Percentiles rank a stretch among this genome's conserved stretches.
Evolutionary conservation across 2,113 vertebrate genomes (phyloP).

Genomic region (Aleadryas rufinucha): DNA sequence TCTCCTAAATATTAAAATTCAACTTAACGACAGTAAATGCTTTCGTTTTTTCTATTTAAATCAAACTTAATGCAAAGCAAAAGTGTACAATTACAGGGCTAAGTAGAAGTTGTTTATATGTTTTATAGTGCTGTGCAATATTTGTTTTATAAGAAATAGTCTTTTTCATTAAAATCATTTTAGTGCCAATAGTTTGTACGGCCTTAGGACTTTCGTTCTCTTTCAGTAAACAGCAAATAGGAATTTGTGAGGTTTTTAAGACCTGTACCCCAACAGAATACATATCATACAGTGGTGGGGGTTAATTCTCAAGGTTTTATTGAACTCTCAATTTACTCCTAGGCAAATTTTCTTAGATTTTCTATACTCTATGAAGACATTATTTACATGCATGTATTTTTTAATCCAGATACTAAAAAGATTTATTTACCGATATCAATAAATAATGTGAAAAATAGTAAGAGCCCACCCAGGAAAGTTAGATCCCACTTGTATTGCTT

Average conservation of each 20-base stretch:
- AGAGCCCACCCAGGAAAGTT: not conserved
- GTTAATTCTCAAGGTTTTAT: not conserved
- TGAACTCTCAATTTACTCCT: not conserved
- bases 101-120: not conserved
- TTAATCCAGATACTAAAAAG: not conserved
- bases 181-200: not conserved
- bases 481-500: not conserved
- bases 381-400: constrained; percentile 28
- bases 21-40: not conserved
- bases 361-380: not conserved
- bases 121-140: not conserved
- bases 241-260: not conserved
- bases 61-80: not conserved
- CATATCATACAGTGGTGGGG: not conserved
- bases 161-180: not conserved
- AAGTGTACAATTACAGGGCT: not conserved
- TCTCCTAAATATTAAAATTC: not conserved
- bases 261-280: not conserved
- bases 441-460: not conserved
- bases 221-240: not conserved
- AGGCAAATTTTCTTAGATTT: not conserved
- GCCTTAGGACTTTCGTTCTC: not conserved
- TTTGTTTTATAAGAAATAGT: not conserved
- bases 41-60: not conserved
- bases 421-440: not conserved